These are phyloP conservation scores for Pomatostomus ruficeps DNA, from an alignment of 2,113 vertebrate species.

Conservation along the genomic window DNA sequence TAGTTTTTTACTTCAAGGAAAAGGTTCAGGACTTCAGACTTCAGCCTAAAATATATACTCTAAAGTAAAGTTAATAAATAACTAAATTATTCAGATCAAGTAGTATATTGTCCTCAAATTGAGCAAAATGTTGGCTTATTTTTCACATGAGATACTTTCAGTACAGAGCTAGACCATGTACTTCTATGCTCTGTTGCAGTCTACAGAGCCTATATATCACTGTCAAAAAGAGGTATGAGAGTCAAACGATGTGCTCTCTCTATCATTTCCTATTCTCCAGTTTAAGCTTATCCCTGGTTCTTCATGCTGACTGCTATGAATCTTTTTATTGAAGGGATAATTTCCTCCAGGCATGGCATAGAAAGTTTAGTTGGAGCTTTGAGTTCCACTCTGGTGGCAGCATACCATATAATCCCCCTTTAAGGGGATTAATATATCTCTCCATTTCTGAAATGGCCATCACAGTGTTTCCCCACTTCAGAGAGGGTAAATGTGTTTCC, in stretches of 20 bases:
- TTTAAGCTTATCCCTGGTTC: background rate
- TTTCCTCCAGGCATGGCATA: background rate
- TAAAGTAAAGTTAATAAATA: background rate
- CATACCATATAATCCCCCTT: background rate
- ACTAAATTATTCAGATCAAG: background rate
- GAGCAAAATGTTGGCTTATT: background rate
- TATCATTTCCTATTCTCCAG: background rate
- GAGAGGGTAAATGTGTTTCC: background rate
- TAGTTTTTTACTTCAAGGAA: background rate
- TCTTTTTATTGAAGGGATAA: background rate
- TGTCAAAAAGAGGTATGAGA: background rate
- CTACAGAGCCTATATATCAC: background rate
- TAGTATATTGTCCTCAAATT: rapidly evolving
- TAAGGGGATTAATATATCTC: background rate
- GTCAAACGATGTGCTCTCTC: background rate
- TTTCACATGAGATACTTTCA: background rate
- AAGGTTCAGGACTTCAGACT: background rate
- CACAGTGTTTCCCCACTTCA: background rate
- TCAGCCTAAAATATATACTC: background rate
- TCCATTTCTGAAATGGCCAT: background rate
- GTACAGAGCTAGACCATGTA: background rate
- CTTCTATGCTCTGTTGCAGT: background rate
- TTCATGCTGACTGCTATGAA: background rate
- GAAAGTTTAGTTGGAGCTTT: background rate
- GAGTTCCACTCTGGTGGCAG: background rate